A percentile compares a stretch with the other conserved stretches of the same genome.
These are phyloP conservation scores for Tor tambroides DNA, from an alignment of 2,113 vertebrate species.

Conservation along the genomic window DNA sequence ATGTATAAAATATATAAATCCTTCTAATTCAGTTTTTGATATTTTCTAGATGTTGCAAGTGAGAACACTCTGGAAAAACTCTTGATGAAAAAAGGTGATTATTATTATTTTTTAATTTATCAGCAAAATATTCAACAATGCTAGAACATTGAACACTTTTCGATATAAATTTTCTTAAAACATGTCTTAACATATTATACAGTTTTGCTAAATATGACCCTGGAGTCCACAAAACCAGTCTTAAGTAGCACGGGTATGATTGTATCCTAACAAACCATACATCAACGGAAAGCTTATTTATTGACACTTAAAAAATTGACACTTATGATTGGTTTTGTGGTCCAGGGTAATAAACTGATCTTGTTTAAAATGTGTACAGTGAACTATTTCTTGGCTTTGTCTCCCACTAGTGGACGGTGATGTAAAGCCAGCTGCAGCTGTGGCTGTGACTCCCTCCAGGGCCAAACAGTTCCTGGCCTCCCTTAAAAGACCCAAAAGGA, in stretches of 20 bases:
- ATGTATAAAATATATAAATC: neutral
- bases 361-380: too few relatives aligned
- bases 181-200: neutral
- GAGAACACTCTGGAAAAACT: conserved; percentile 82
- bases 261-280: too few relatives aligned
- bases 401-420: conserved; percentile 59
- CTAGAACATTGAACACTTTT: neutral
- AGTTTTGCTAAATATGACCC: neutral
- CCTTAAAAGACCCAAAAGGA: conserved; percentile 81
- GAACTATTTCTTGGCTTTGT: too few relatives aligned
- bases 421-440: conserved; percentile 56
- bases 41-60: conserved; percentile 75
- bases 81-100: conserved; percentile 82
- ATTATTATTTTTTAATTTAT: neutral
- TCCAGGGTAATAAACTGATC: too few relatives aligned
- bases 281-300: too few relatives aligned
- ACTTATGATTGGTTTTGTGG: too few relatives aligned
- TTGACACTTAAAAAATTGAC: too few relatives aligned
- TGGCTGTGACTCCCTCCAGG: conserved; percentile 73
- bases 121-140: neutral
- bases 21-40: neutral
- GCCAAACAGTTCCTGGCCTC: conserved; percentile 87
- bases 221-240: too few relatives aligned
- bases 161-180: neutral
- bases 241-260: too few relatives aligned